Percentiles rank a stretch among this genome's conserved stretches.
These are phyloP conservation scores for Nebria ingens DNA, from an alignment of 1,140 invertebrate genomes.

Conservation along the genomic window DNA sequence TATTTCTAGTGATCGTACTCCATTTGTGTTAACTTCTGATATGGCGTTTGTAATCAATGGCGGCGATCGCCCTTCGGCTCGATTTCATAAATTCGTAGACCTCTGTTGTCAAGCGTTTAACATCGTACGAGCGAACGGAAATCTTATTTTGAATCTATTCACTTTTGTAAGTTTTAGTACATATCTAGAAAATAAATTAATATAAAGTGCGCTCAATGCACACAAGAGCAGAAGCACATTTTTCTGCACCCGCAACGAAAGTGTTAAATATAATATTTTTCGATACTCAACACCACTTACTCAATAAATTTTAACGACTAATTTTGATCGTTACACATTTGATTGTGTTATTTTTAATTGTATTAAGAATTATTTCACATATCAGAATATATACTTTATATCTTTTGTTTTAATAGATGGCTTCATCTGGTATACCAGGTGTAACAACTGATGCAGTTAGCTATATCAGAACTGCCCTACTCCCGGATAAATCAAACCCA, in stretches of 20 bases:
- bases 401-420: constrained; percentile 67
- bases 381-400: too few species aligned
- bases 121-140: constrained; percentile 86
- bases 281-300: too few species aligned
- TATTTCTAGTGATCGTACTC: constrained; percentile 75
- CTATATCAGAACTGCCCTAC: constrained; percentile 83
- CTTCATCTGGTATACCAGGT: constrained; percentile 86
- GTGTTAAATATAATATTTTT: too few species aligned
- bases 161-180: constrained; percentile 72
- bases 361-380: too few species aligned
- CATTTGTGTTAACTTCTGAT: constrained; percentile 95
- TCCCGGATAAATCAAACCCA: constrained; percentile 82
- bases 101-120: constrained; percentile 96
- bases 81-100: constrained; percentile 96
- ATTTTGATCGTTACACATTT: too few species aligned
- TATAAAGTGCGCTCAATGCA: too few species aligned
- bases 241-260: too few species aligned
- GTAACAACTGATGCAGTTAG: constrained; percentile 83
- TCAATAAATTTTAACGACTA: too few species aligned
- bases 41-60: constrained; percentile 99
- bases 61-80: constrained; percentile 83
- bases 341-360: too few species aligned
- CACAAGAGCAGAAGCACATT: too few species aligned
- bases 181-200: too few species aligned
- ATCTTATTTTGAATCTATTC: constrained; percentile 87